phyloP scores from a whole-genome alignment of 2,113 vertebrate species.

The Trachemys scripta region DNA sequence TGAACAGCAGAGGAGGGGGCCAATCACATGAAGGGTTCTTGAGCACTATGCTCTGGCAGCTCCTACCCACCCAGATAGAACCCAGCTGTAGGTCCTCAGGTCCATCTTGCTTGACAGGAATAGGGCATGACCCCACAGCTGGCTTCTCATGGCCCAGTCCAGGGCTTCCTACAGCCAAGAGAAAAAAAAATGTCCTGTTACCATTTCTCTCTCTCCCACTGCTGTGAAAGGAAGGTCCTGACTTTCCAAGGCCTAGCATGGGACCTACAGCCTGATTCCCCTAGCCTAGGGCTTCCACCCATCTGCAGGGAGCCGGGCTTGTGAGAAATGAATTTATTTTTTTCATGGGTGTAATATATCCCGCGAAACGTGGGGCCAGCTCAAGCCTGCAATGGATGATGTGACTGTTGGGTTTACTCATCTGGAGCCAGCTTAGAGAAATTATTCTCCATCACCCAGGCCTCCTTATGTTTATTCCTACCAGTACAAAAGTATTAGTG shows the following conservation, averaged over 20 bases:
- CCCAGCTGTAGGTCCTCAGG: slow-evolving; percentile 88
- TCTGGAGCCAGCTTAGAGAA: not conserved
- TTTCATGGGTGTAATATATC: not conserved
- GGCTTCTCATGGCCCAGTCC: slow-evolving; percentile 90
- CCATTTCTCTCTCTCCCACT: not conserved
- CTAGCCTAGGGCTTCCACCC: not conserved
- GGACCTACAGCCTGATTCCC: not conserved
- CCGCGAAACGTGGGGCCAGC: not conserved
- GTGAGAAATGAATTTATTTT: not conserved
- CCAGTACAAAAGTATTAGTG: not conserved
- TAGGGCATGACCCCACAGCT: slow-evolving; percentile 93
- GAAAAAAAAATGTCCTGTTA: not conserved
- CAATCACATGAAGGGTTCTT: not conserved
- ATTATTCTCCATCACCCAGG: not conserved
- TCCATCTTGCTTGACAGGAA: slow-evolving; percentile 97
- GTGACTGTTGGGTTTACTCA: not conserved
- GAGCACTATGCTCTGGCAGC: not conserved
- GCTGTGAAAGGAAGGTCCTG: not conserved
- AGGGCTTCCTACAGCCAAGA: slow-evolving; percentile 87
- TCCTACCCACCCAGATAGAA: slow-evolving; percentile 86
- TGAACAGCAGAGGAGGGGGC: not conserved
- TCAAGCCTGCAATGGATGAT: not conserved
- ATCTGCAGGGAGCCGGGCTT: not conserved
- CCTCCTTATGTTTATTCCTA: not conserved
- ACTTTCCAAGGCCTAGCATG: not conserved